Base-by-base conservation (phyloP, 2,888 invertebrate species). In the Steinernema scapterisci region DNA sequence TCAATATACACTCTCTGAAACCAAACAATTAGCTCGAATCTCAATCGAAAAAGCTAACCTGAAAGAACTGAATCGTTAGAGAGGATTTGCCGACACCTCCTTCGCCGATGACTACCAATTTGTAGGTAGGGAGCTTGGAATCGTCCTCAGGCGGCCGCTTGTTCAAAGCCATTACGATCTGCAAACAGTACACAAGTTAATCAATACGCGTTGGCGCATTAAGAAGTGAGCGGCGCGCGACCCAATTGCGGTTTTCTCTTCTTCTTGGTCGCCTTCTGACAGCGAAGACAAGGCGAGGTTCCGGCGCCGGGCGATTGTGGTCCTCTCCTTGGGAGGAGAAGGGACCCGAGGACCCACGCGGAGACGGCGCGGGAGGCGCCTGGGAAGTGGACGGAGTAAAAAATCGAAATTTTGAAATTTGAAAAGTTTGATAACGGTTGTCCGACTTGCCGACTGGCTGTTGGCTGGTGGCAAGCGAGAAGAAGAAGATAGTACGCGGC, bases 31-130 rank as follows among this genome's bases (percentile, higher is more conserved):
- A n/a, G 51, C 23, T 11, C 11, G 16, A 48, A 7, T 7, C 5
- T 48, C 16, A 7, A 48, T 5, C 48, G 11, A 9, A 46, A 9
- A 52, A 63, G 44, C 45, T 11, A 21, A 84, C 86, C 90, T 95
- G 95, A 89, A 95, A 95, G 90, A 94, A 95, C 90, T 95, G 94
- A 88, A 95, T 95, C n/a, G 95, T 95, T 84, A 95, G 92, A n/a
- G 95, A 94, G 85, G 94, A 94, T 90, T 95, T 95, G 79, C 95
- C 95, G 73, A 84, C 84, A 7, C 83, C 84, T 74, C 85, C 85
- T 72, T 82, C 84, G 7, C 84, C 85, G 48, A 85, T 85, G 9
- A 85, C 82, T 21, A 77, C 63, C 25, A 86, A 71, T 51, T 84
- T 85, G 75, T 82, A 86, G n/a, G 80, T 82, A 7, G 84, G 86